Conservation (phyloP, 2,888 invertebrate genomes). For the Hetaerina titia region DNA sequence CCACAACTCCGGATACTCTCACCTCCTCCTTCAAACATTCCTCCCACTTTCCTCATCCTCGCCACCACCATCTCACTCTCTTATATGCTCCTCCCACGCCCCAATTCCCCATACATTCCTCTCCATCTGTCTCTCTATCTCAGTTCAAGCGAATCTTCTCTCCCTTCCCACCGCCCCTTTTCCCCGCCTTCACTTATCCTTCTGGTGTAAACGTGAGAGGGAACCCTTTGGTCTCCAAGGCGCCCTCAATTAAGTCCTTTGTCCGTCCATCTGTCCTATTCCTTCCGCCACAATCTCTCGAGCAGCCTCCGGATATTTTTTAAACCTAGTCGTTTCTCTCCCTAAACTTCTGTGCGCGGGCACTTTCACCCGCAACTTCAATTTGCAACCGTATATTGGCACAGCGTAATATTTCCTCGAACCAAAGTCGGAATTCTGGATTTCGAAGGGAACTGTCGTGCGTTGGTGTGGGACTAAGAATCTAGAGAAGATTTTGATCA, state of each 20-base stretch:
- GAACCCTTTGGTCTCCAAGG: neutral
- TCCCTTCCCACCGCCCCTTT: neutral
- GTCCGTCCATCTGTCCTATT: neutral
- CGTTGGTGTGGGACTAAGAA: too few species aligned
- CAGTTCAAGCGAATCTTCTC: neutral
- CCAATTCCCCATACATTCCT: neutral
- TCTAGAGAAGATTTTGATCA: too few species aligned
- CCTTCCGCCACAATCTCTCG: neutral
- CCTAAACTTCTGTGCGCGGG: too few species aligned
- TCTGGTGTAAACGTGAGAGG: neutral
- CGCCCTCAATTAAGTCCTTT: slow-evolving; percentile 1
- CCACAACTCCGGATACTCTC: neutral
- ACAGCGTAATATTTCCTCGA: too few species aligned
- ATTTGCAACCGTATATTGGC: too few species aligned
- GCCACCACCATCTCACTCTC: neutral
- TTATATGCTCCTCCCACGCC: neutral
- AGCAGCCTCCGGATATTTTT: too few species aligned
- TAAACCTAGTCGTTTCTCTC: too few species aligned
- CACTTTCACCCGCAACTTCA: too few species aligned
- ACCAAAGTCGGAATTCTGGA: too few species aligned
- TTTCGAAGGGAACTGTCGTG: too few species aligned
- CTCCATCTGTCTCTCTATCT: neutral
- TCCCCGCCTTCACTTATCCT: neutral
- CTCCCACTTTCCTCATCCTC: neutral
- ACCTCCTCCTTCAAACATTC: neutral